phyloP scores from a whole-genome alignment of 2,113 vertebrate genomes.

The Colinus virginianus region DNA sequence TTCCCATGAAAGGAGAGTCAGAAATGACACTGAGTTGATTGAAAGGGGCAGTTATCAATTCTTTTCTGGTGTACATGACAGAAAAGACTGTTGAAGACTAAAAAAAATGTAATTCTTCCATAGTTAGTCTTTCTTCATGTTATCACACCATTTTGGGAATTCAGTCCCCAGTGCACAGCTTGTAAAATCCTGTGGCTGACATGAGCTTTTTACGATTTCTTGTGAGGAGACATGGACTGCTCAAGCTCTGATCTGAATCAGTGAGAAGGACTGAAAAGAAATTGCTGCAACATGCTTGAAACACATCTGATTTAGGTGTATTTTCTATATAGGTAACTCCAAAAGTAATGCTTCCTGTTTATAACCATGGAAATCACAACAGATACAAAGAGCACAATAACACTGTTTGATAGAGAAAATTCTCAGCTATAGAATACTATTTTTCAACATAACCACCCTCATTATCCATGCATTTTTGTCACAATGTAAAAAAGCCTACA shows the following conservation, averaged over 20 bases:
- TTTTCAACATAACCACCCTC: too few relatives aligned
- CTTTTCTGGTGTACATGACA: not conserved
- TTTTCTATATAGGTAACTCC: not conserved
- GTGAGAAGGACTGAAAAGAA: conserved; percentile 3
- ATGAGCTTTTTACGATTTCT: not conserved
- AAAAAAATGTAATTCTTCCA: conserved; percentile 17
- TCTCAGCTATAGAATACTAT: too few relatives aligned
- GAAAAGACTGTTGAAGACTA: not conserved
- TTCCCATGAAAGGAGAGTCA: not conserved
- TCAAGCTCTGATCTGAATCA: not conserved
- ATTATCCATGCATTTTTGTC: too few relatives aligned
- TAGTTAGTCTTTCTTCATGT: not conserved
- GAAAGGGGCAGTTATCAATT: not conserved
- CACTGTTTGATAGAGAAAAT: too few relatives aligned
- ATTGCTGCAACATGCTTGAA: conserved; percentile 10
- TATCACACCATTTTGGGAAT: not conserved
- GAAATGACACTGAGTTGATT: not conserved
- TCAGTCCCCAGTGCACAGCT: fast-evolving
- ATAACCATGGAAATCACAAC: too few relatives aligned
- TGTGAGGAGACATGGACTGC: not conserved
- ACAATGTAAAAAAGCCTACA: too few relatives aligned
- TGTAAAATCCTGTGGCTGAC: not conserved
- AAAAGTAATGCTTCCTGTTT: too few relatives aligned
- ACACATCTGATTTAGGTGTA: not conserved
- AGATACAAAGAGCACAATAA: too few relatives aligned